A percentile compares a stretch with the other conserved stretches of the same genome.
phyloP scores from a whole-genome alignment of 2,113 vertebrate genomes.

The Gobio gobio region DNA sequence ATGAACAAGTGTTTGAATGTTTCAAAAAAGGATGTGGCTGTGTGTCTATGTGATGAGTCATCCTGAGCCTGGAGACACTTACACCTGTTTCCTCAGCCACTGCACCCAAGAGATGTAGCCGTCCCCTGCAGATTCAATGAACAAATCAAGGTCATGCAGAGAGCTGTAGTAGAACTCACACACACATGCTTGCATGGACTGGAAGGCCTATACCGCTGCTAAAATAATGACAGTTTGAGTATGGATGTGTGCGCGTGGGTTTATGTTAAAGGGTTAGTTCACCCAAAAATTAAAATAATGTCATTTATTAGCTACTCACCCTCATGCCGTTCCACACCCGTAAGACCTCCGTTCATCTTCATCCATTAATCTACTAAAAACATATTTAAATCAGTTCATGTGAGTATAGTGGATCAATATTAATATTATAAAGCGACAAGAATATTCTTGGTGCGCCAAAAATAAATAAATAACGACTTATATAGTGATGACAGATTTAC shows the following conservation, averaged over 20 bases:
- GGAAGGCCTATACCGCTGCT: neutral
- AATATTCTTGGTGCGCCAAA: too few relatives aligned
- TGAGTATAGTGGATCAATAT: too few relatives aligned
- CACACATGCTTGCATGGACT: neutral
- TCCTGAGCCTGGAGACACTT: conserved; percentile 45
- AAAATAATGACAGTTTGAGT: neutral
- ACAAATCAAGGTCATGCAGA: conserved; percentile 49
- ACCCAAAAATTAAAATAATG: too few relatives aligned
- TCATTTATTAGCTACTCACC: too few relatives aligned
- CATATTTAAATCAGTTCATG: too few relatives aligned
- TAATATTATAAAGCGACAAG: too few relatives aligned
- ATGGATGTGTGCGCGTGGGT: neutral
- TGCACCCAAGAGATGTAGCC: conserved; percentile 14
- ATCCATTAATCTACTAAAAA: too few relatives aligned
- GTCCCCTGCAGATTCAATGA: conserved; percentile 27
- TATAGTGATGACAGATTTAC: too few relatives aligned
- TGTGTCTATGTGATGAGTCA: conserved; percentile 44
- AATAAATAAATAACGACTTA: too few relatives aligned
- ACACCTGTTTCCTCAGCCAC: conserved; percentile 52
- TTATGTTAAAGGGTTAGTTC: neutral
- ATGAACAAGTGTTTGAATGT: neutral
- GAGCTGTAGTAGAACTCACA: neutral
- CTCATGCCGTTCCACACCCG: too few relatives aligned
- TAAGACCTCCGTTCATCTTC: too few relatives aligned
- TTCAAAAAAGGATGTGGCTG: neutral